Evolutionary conservation across 2,797 vertebrate genomes (phyloP).

Genomic region (Spinus pinus): DNA sequence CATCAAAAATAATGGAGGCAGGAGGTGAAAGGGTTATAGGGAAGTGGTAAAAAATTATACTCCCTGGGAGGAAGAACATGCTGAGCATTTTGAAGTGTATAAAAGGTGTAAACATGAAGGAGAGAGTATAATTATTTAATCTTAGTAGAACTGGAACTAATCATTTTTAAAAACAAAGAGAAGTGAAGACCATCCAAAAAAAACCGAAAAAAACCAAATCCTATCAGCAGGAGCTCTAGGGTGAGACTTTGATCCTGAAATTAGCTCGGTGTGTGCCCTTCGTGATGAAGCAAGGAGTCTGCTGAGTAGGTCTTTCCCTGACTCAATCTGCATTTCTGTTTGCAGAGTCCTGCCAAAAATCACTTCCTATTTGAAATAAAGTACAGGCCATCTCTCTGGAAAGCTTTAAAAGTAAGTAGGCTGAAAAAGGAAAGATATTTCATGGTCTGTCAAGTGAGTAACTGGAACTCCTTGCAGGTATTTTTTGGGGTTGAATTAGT

Average conservation of each 20-base stretch:
- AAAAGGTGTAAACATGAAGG: slow-evolving; percentile 8
- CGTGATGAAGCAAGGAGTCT: background rate
- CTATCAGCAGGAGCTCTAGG: background rate
- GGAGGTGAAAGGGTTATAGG: background rate
- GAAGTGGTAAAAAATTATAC: background rate
- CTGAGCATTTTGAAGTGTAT: slow-evolving; percentile 45
- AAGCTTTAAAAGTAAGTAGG: background rate
- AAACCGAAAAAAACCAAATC: background rate
- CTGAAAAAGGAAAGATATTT: background rate
- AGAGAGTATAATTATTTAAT: slow-evolving; percentile 9
- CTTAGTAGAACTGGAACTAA: slow-evolving; percentile 2
- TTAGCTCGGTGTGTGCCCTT: background rate
- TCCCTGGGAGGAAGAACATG: slow-evolving; percentile 4
- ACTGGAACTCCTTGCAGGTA: background rate
- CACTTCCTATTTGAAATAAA: background rate
- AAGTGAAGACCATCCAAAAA: background rate
- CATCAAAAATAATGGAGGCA: background rate
- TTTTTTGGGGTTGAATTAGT: background rate
- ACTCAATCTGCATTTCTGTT: background rate
- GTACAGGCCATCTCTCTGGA: background rate
- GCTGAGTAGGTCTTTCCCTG: background rate
- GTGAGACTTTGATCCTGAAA: slow-evolving; percentile 44
- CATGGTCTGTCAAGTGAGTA: background rate
- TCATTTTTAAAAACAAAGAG: slow-evolving; percentile 5
- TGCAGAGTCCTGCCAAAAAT: background rate